Base-by-base conservation (phyloP, 2,888 invertebrate species). In the Hemicrepidius hirtus region DNA sequence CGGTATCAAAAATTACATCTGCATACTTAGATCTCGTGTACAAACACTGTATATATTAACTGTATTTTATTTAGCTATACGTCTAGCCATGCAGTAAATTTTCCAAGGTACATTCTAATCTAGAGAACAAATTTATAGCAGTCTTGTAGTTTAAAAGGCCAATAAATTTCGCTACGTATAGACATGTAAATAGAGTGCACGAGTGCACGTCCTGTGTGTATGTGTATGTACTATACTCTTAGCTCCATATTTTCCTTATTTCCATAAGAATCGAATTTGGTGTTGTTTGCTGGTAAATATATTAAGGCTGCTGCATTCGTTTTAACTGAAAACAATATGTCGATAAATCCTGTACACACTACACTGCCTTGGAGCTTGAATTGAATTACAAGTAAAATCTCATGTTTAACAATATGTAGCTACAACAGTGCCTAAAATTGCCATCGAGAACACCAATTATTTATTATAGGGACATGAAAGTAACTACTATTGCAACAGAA, bases 61-160 rank as follows among this genome's bases (percentile, higher is more conserved):
- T 28, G 63, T 68, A 68, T 68, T 73, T 73, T 73, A 68, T 68
- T 73, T 73, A 73, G 63, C 55, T 64, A n/a, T n/a, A 46, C 77
- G 74, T 76, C 78, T 77, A 73, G 77, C 80, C 75, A 75, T 76
- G 80, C 78, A 76, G 80, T 83, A 82, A 83, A 83, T 83, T 82
- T 81, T 77, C 81, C 79, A 80, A 80, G 82, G 80, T 81, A 82
- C 82, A 81, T 80, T 83, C 82, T 82, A 83, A 83, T 83, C 83
- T 82, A 77, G 76, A 73, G 76, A 81, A 82, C 81, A 81, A 82
- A 83, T 83, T 83, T 83, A 83, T 82, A 77, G 82, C 81, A 70
- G 68, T 69, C 66, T 73, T 73, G 69, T 70, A 73, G 73, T 70
- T 73, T 73, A 70, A 73, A 70, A 70, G 73, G 76, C 75, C 73